Conservation (phyloP, 1,140 invertebrate species). For the Pseudomyrmex flavicornis region DNA sequence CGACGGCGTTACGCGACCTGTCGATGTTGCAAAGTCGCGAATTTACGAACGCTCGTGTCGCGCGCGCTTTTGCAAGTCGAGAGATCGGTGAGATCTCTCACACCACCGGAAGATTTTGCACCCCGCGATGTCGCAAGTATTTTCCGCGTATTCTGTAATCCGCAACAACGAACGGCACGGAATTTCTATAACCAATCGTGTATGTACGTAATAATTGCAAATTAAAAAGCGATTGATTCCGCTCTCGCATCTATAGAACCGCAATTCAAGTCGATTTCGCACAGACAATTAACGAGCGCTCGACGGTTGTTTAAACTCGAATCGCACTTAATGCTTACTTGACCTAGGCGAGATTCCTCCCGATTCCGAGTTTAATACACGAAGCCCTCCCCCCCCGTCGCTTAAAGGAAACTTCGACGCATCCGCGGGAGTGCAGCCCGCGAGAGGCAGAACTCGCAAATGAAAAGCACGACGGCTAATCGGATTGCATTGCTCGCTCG, state of each 20-base stretch:
- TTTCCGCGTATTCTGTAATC: too few species aligned
- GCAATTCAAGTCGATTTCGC: constrained; percentile 32
- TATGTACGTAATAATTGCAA: background rate
- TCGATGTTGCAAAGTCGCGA: background rate
- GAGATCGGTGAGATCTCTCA: background rate
- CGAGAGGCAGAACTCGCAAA: constrained; percentile 40
- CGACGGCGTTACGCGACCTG: background rate
- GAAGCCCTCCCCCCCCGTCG: constrained; percentile 3
- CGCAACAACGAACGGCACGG: too few species aligned
- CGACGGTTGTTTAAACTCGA: constrained; percentile 32
- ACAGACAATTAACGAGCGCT: constrained; percentile 40
- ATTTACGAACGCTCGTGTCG: background rate
- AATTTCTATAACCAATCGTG: too few species aligned
- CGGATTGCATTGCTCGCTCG: constrained; percentile 49
- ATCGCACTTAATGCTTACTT: constrained; percentile 49
- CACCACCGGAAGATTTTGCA: too few species aligned
- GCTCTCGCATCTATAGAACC: background rate
- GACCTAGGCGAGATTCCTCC: constrained; percentile 39
- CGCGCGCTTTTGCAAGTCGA: background rate
- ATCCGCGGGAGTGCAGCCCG: constrained; percentile 1
- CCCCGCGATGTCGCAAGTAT: too few species aligned
- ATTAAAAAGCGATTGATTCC: background rate
- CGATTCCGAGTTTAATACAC: constrained; percentile 34
- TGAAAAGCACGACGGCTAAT: constrained; percentile 39
- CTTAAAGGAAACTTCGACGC: constrained; percentile 54